Percentiles rank a stretch among this genome's conserved stretches.
These are phyloP conservation scores for Ophioninae sp. DNA, from an alignment of 2,888 invertebrate species.

Conservation along the genomic window DNA sequence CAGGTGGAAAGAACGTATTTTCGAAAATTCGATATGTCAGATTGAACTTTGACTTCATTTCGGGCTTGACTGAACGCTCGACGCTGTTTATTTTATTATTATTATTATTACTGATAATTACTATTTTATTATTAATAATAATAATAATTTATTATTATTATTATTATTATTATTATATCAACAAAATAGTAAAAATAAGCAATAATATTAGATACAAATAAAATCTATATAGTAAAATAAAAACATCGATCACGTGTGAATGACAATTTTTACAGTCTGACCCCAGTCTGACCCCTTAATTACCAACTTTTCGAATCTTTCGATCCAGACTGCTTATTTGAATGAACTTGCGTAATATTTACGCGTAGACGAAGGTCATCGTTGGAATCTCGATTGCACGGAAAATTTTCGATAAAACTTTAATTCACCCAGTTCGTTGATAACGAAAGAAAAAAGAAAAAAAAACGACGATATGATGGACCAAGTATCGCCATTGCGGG, in stretches of 20 bases:
- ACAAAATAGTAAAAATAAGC: no score
- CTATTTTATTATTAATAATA: no score
- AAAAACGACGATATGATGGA: constrained; percentile 61
- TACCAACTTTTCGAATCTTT: not conserved
- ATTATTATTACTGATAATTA: no score
- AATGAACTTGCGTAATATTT: not conserved
- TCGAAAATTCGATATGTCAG: no score
- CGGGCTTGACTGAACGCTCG: no score
- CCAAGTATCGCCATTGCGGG: constrained; percentile 72
- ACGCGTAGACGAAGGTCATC: not conserved
- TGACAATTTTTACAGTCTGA: constrained; percentile 19
- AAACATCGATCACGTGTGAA: constrained; percentile 2
- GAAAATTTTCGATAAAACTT: not conserved
- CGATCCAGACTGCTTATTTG: not conserved
- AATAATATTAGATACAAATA: no score
- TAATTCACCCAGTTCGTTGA: not conserved
- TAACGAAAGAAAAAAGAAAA: not conserved
- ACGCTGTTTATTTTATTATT: no score
- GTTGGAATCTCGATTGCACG: not conserved
- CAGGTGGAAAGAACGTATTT: no score
- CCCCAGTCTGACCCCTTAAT: not conserved
- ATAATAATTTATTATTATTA: no score
- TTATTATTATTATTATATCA: no score
- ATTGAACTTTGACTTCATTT: no score
- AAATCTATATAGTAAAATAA: no score